Base-by-base conservation (phyloP, 2,797 vertebrate species). In the Sylvilagus floridanus region DNA sequence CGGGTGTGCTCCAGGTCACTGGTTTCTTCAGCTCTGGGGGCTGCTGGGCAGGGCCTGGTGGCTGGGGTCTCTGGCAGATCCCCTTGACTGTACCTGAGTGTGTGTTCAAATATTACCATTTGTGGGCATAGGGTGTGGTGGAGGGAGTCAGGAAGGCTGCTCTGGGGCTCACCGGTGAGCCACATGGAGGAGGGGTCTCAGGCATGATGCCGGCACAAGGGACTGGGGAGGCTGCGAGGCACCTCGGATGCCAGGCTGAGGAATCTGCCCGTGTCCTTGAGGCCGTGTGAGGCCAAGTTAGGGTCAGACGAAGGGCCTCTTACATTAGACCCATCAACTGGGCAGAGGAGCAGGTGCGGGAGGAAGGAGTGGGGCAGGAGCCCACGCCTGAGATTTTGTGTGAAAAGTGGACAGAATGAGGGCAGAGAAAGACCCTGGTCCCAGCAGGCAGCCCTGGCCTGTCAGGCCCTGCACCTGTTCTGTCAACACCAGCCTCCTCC, bases 51-150 rank as follows among this genome's bases (percentile, higher is more conserved):
- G 32, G 32, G 52, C n/a, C 13, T 66, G 22, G 50, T 35, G 65
- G 73, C 47, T 21, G 5, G 73, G 16, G 47, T 7, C 89, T 30
- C 54, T 52, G 0, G 5, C 21, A 2, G 2, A 60, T 32, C 16
- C 52, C 22, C 13, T 37, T 19, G 0, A 9, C 5, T 42, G 12
- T 7, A 28, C 62, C 71, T 16, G 35, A 17, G 66, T 10, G 5
- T 24, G 63, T 50, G 62, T 81, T 84, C 28, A 35, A 5, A 35
- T 62, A 32, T 13, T 42, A 9, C 47, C 5, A 2, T 69, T 79
- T 68, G 26, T 73, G 5, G 2, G 11, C 0, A 1, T 11, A 30
- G 24, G 7, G 0, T 52, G 22, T 37, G 16, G 35, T 24, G 4
- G 50, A 63, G 28, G 35, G 57, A 54, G 10, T 21, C 32, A 60